Conservation (phyloP, 2,113 vertebrate species). For the Oplegnathus fasciatus region DNA sequence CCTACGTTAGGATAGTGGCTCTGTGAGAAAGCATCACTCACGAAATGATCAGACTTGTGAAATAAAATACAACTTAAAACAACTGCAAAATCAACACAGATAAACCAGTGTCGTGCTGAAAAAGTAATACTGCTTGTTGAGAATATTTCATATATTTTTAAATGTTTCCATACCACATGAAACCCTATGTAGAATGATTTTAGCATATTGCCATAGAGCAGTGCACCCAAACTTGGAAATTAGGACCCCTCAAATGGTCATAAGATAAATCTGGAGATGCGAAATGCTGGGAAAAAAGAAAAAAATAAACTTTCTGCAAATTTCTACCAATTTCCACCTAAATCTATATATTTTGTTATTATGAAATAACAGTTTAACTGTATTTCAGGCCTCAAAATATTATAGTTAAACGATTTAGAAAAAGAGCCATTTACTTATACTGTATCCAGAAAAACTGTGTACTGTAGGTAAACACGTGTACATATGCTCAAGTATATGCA, state of each 20-base stretch:
- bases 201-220: neutral
- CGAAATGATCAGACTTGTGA: neutral
- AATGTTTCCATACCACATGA: neutral
- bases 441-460: neutral
- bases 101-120: neutral
- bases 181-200: neutral
- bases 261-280: neutral
- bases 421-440: neutral
- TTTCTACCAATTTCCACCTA: neutral
- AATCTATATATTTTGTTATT: neutral
- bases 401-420: too few relatives aligned
- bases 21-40: neutral
- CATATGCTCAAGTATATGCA: neutral
- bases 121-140: neutral
- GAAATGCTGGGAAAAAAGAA: neutral
- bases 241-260: neutral
- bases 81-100: neutral
- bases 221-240: neutral
- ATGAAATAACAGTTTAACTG: neutral
- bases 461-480: neutral
- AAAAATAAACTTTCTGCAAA: neutral
- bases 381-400: neutral
- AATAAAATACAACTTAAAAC: slow-evolving; percentile 11
- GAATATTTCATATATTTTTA: neutral
- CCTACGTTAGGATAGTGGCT: slow-evolving; percentile 3